Evolutionary conservation across 2,797 vertebrate species (phyloP).

Genomic region (Periparus ater): DNA sequence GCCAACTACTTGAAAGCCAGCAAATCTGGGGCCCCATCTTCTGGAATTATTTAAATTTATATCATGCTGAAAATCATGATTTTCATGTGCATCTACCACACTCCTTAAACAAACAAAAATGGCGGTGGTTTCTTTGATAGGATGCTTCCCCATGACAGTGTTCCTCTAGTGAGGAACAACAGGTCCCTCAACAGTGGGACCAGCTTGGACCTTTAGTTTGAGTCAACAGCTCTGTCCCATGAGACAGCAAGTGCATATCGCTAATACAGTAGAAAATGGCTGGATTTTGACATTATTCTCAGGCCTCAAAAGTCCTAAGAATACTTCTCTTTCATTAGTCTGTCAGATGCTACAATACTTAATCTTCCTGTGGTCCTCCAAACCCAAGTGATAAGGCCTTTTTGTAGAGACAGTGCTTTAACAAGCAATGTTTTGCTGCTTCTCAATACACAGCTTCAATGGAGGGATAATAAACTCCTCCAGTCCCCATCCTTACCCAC

Average conservation of each 20-base stretch:
- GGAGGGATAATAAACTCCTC: not conserved
- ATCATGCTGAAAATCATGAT: not conserved
- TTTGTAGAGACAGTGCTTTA: not conserved
- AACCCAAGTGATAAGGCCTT: not conserved
- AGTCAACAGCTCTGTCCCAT: not conserved
- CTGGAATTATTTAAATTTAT: not conserved
- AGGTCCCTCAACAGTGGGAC: not conserved
- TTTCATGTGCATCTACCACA: not conserved
- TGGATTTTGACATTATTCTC: not conserved
- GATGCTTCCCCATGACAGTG: not conserved
- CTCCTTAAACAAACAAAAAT: not conserved
- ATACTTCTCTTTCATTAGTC: not conserved
- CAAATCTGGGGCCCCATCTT: not conserved
- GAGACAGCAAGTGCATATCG: not conserved
- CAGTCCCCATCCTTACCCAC: not conserved
- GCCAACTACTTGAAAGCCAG: not conserved
- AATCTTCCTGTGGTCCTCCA: not conserved
- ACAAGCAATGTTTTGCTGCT: not conserved
- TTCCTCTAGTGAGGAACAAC: not conserved
- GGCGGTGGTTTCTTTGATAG: not conserved
- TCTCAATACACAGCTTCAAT: not conserved
- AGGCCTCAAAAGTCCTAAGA: not conserved
- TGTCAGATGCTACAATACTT: not conserved
- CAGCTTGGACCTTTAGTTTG: not conserved
- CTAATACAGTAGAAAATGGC: not conserved